phyloP scores from a whole-genome alignment of 53 echinoderm and acorn worm genomes.

The Patiria pectinifera region DNA sequence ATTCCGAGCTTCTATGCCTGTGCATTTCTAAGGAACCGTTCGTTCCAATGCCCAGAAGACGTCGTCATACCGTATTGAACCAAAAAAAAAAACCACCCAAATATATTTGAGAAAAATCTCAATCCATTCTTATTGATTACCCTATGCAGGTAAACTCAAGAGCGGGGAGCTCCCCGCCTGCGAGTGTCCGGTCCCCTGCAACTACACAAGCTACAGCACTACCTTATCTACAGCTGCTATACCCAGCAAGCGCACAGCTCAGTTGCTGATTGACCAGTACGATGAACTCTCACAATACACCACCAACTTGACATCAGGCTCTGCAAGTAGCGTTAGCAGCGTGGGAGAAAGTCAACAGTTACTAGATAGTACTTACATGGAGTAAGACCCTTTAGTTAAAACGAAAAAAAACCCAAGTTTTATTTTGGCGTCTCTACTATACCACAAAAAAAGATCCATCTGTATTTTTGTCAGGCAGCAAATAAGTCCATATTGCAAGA shows the following conservation, averaged over 20 bases:
- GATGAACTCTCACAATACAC: background rate
- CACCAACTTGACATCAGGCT: background rate
- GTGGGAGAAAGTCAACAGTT: background rate
- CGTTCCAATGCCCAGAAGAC: too few relatives aligned
- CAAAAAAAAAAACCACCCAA: too few relatives aligned
- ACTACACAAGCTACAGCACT: slow-evolving; percentile 24
- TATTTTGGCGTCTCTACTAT: background rate
- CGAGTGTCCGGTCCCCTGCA: slow-evolving; percentile 32
- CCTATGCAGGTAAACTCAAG: slow-evolving; percentile 5
- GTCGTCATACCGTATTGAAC: too few relatives aligned
- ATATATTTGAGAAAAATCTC: too few relatives aligned
- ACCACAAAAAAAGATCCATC: too few relatives aligned
- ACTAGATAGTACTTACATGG: background rate
- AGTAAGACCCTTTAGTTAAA: background rate
- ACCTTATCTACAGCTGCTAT: slow-evolving; percentile 13
- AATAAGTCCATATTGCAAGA: too few relatives aligned
- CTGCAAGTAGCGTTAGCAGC: background rate
- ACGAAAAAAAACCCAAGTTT: too few relatives aligned
- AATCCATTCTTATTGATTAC: background rate
- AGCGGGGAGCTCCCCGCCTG: background rate
- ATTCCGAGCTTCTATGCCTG: too few relatives aligned
- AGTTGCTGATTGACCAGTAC: background rate
- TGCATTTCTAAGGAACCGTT: too few relatives aligned
- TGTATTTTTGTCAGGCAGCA: too few relatives aligned
- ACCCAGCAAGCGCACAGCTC: background rate